phyloP scores from a whole-genome alignment of 2,888 invertebrate genomes.

The Cryptocephalus moraei region DNA sequence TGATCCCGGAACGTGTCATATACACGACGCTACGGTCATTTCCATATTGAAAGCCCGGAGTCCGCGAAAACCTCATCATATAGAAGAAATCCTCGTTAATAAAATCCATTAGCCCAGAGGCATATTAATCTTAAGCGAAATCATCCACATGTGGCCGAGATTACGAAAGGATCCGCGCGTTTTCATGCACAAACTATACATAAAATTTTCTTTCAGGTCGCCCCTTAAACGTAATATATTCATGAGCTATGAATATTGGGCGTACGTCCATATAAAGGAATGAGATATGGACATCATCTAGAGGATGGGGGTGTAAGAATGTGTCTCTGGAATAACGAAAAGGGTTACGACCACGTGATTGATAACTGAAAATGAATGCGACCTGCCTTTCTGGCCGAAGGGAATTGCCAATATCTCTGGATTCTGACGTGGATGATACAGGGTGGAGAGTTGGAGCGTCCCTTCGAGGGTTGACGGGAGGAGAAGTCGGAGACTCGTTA shows the following conservation, averaged over 20 bases:
- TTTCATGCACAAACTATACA: conserved; percentile 11
- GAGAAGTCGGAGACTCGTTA: not conserved
- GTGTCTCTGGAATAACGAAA: conserved; percentile 18
- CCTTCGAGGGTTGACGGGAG: not conserved
- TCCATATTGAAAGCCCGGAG: no score
- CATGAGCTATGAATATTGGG: conserved; percentile 20
- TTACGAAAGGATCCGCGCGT: conserved; percentile 9
- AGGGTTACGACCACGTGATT: conserved; percentile 18
- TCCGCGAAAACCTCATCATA: no score
- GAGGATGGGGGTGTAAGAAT: conserved; percentile 14
- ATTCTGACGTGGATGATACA: conserved; percentile 7
- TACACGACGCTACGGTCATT: no score
- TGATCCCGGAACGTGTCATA: no score
- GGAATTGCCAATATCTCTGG: conserved; percentile 17
- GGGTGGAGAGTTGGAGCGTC: conserved; percentile 1
- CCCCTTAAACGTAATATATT: conserved; percentile 16
- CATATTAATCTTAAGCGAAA: conserved; percentile 18
- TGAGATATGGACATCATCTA: conserved; percentile 22
- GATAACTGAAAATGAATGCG: conserved; percentile 19
- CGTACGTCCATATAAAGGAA: conserved; percentile 18
- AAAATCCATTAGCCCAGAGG: conserved; percentile 10
- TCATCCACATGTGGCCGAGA: conserved; percentile 13
- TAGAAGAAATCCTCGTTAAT: not conserved
- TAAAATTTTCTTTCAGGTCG: conserved; percentile 15
- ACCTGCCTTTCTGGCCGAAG: conserved; percentile 16